These are phyloP conservation scores for Melipona quadrifasciata DNA, from an alignment of 1,140 invertebrate genomes.

Conservation along the genomic window DNA sequence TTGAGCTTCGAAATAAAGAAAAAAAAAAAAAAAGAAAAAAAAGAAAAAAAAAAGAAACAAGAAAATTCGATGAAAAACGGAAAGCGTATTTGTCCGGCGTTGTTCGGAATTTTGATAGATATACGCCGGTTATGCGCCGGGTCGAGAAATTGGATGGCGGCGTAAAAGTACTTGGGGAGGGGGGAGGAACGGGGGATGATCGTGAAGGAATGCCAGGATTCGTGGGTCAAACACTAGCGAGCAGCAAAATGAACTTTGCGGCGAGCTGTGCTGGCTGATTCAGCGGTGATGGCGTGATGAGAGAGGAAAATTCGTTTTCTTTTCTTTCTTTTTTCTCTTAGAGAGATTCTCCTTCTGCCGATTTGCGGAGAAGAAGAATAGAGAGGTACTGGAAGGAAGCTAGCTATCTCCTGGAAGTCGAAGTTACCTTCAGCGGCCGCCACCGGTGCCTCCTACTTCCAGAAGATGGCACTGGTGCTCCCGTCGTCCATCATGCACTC, in stretches of 20 bases:
- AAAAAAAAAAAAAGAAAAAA: too few relatives aligned
- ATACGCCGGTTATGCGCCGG: constrained; percentile 46
- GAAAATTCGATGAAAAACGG: constrained; percentile 39
- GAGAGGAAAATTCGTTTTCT: constrained; percentile 68
- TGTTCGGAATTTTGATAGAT: constrained; percentile 41
- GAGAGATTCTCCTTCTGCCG: constrained; percentile 63
- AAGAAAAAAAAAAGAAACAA: too few relatives aligned
- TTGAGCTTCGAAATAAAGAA: background rate
- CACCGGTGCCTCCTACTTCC: constrained; percentile 85
- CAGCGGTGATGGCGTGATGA: constrained; percentile 79
- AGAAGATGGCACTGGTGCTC: constrained; percentile 84
- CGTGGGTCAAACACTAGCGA: constrained; percentile 76
- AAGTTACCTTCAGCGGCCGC: constrained; percentile 83
- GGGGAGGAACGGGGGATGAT: background rate
- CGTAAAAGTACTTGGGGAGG: too few relatives aligned
- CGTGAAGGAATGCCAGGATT: constrained; percentile 54
- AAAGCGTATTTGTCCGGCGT: constrained; percentile 5
- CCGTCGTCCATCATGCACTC: constrained; percentile 84
- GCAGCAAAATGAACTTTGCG: constrained; percentile 79
- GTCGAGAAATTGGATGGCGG: constrained; percentile 45
- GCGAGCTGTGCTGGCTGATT: constrained; percentile 80
- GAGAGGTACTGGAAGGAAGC: constrained; percentile 78
- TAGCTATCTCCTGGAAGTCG: constrained; percentile 85
- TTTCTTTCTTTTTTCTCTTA: constrained; percentile 60
- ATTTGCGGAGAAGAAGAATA: constrained; percentile 73